Percentiles rank a stretch among this genome's conserved stretches.
phyloP scores from a whole-genome alignment of 2,888 invertebrate species.

The Eledona agricola region DNA sequence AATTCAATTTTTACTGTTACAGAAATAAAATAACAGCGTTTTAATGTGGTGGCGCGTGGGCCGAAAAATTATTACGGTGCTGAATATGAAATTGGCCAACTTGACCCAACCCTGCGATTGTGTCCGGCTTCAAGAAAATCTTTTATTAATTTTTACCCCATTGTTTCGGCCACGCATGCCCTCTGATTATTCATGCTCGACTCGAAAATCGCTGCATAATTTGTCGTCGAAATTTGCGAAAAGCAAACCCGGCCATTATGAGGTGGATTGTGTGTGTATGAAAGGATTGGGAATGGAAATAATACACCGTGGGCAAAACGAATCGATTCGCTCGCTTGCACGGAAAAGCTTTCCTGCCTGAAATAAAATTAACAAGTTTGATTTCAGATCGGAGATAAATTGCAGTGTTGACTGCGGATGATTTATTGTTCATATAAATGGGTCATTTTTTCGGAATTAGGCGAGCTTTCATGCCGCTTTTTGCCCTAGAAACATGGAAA shows the following conservation, averaged over 20 bases:
- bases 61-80: slow-evolving; percentile 20
- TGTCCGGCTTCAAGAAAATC: slow-evolving; percentile 12
- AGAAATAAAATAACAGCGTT: slow-evolving; percentile 23
- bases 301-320: slow-evolving; percentile 25
- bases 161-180: slow-evolving; percentile 28
- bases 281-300: slow-evolving; percentile 29
- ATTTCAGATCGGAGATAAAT: slow-evolving; percentile 50
- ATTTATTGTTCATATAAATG: slow-evolving; percentile 49
- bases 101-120: slow-evolving; percentile 26
- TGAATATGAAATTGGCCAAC: slow-evolving; percentile 20
- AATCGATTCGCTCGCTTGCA: slow-evolving; percentile 47
- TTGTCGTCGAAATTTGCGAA: slow-evolving; percentile 12
- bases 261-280: too few species aligned
- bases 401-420: slow-evolving; percentile 50
- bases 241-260: too few species aligned
- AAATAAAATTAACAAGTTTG: slow-evolving; percentile 52
- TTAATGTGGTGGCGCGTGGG: slow-evolving; percentile 16
- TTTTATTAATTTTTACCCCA: slow-evolving; percentile 28
- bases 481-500: slow-evolving; percentile 14
- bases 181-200: slow-evolving; percentile 26
- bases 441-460: slow-evolving; percentile 34
- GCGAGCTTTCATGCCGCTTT: slow-evolving; percentile 27
- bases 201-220: slow-evolving; percentile 22
- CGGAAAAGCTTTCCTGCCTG: slow-evolving; percentile 45
- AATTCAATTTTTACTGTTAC: slow-evolving; percentile 11